Base-by-base conservation (phyloP, 2,113 vertebrate species). In the Campylomormyrus numenius region DNA sequence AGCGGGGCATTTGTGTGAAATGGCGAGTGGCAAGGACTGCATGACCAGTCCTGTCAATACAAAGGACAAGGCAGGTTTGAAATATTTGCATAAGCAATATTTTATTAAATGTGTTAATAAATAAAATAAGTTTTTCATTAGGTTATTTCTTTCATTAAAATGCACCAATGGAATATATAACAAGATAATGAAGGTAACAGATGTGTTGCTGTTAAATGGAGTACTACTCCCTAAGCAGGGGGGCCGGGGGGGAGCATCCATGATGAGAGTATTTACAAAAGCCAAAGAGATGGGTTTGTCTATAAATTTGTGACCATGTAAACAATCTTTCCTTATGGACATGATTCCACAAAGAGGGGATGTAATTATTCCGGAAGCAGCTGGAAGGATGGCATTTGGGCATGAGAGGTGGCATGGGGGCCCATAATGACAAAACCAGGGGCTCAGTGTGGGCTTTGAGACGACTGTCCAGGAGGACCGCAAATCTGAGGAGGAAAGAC, bases 81-180 rank as follows among this genome's bases (percentile, higher is more conserved):
- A 45, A 42, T 84, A 31, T 89, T 91, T 87, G 91, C 90, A 74
- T 84, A 89, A 87, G 90, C 53, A 89, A 86, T 88, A 85, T 89
- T 93, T 92, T 92, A 94, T 94, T 95, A 93, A 94, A 92, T 91
- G 88, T 93, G 92, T 94, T 94, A 94, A 95, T 94, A 91, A 91
- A 91, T 91, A 92, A 95, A 95, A 94, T 93, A 93, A 39, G 56
- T 35, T 7, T 93, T 90, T 74, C 89, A 89, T 90, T 90, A 66
- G 90, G 53, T 85, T 90, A 87, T 84, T 90, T 90, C 27, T 90
- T 89, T 85, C 56, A 89, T 89, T 90, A 62, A 91, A 94, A 91
- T 92, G 52, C 88, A 92, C 0, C 70, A 88, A 92, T 87, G 90
- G n/a, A 92, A 88, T 66, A 52, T 74, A 84, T 66, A 92, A 66